These are phyloP conservation scores for Dicrurus megarhynchus DNA, from an alignment of 2,113 vertebrate species.

Conservation along the genomic window DNA sequence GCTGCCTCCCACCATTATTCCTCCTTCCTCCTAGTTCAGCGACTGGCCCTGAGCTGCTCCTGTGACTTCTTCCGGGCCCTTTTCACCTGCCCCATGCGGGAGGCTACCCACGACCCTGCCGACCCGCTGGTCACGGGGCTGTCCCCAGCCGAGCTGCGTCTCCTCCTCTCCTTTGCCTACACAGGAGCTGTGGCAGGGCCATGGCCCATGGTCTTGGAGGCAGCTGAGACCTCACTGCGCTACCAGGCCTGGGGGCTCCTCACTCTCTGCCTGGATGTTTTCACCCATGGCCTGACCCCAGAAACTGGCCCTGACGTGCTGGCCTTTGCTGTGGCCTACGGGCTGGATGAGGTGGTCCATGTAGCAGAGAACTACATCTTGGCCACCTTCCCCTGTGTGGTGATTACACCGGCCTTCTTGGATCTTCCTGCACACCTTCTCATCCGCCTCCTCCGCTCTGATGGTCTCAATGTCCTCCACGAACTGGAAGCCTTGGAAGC, in stretches of 20 bases:
- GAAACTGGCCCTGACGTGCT: constrained; percentile 79
- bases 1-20: not conserved
- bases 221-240: constrained; percentile 80
- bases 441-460: constrained; percentile 72
- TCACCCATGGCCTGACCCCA: constrained; percentile 74
- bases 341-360: constrained; percentile 72
- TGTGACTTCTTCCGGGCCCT: constrained; percentile 90
- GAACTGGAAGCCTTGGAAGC: constrained; percentile 85
- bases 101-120: constrained; percentile 71
- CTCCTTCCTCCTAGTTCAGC: constrained; percentile 77
- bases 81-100: constrained; percentile 89
- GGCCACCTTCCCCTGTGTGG: constrained; percentile 81
- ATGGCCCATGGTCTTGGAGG: constrained; percentile 82
- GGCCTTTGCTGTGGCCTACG: constrained; percentile 79
- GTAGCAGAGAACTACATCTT: constrained; percentile 80
- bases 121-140: constrained; percentile 66
- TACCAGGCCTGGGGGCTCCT: constrained; percentile 84
- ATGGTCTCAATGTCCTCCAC: constrained; percentile 78
- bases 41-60: constrained; percentile 83
- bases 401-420: constrained; percentile 75
- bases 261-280: constrained; percentile 79
- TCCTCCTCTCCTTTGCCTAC: constrained; percentile 83
- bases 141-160: constrained; percentile 70
- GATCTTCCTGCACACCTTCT: constrained; percentile 77
- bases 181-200: constrained; percentile 74